phyloP scores from a whole-genome alignment of 2,888 invertebrate genomes.

The Tricholauxania praeusta region DNA sequence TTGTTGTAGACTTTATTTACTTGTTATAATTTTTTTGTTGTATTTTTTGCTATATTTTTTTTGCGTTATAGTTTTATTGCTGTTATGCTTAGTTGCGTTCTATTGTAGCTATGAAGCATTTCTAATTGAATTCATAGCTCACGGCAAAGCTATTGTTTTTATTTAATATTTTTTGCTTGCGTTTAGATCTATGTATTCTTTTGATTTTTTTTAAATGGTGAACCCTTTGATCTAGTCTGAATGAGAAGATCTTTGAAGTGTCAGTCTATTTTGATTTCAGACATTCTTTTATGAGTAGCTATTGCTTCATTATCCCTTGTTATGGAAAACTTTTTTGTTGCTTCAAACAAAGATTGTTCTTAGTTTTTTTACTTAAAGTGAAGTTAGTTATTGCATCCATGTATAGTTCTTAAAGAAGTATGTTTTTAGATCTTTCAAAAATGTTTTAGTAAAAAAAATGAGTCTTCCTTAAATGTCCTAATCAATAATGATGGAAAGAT shows the following conservation, averaged over 20 bases:
- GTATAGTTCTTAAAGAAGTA: no score
- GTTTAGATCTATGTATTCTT: neutral
- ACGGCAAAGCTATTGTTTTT: constrained; percentile 8
- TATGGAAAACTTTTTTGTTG: no score
- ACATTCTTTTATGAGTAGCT: no score
- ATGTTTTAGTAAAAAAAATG: no score
- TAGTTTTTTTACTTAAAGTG: no score
- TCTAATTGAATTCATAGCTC: constrained; percentile 23
- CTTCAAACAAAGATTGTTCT: no score
- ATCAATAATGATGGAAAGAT: no score
- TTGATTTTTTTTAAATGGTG: neutral
- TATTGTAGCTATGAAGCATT: neutral
- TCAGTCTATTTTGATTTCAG: no score
- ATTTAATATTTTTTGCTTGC: constrained; percentile 1
- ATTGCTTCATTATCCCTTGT: no score
- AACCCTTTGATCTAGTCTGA: constrained; percentile 20
- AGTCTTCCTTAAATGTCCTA: no score
- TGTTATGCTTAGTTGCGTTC: constrained; percentile 28
- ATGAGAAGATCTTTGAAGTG: constrained; percentile 1
- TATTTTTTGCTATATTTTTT: neutral
- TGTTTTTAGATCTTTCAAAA: no score
- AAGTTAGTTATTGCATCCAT: no score
- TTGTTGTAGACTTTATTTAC: constrained; percentile 3
- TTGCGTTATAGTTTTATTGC: constrained; percentile 21
- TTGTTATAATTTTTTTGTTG: neutral